Evolutionary conservation across 2,113 vertebrate species (phyloP).

Genomic region (Entelurus aequoreus): DNA sequence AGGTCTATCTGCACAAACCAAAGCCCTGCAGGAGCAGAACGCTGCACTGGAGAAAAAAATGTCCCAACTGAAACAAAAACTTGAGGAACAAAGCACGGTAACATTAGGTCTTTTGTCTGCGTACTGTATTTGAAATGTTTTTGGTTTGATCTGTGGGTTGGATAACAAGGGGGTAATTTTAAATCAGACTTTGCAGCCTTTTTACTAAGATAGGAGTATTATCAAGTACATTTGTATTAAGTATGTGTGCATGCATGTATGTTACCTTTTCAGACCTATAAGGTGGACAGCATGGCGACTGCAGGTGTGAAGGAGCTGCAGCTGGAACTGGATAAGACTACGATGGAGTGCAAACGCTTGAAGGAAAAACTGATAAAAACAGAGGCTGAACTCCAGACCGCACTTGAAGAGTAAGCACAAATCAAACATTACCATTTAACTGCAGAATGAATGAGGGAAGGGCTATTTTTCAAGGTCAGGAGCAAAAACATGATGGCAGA

Average conservation of each 20-base stretch:
- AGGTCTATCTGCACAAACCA: conserved; percentile 75
- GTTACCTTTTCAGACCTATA: conserved; percentile 72
- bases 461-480: not conserved
- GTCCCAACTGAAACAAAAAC: conserved; percentile 74
- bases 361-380: conserved; percentile 77
- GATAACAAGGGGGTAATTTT: conserved; percentile 6
- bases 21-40: conserved; percentile 81
- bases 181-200: not conserved
- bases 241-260: conserved; percentile 1
- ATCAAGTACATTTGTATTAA: not conserved
- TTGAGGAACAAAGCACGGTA: conserved; percentile 83
- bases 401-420: conserved; percentile 90
- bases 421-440: not conserved
- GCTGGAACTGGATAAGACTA: conserved; percentile 66
- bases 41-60: conserved; percentile 79
- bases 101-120: not conserved
- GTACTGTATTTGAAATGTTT: not conserved
- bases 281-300: conserved; percentile 67
- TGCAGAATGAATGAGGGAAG: not conserved
- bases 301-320: conserved; percentile 73
- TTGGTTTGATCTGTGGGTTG: not conserved
- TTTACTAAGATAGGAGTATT: not conserved
- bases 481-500: not conserved
- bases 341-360: conserved; percentile 73
- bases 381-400: conserved; percentile 80